A percentile compares a stretch with the other conserved stretches of the same genome.
phyloP scores from a whole-genome alignment of 1,140 invertebrate species.

The Sarcophaga peregrina region DNA sequence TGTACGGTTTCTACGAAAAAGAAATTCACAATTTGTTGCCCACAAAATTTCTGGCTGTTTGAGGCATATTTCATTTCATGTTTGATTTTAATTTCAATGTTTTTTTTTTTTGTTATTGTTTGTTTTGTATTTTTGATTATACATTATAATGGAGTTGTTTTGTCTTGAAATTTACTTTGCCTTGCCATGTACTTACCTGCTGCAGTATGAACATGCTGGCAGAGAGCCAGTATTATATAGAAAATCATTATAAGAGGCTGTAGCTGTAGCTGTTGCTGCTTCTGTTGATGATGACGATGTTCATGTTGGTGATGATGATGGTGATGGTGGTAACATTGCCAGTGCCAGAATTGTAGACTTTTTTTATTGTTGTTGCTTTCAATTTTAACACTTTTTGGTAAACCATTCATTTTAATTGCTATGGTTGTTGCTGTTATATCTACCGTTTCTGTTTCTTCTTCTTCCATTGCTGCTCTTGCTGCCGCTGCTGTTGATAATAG shows the following conservation, averaged over 20 bases:
- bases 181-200: slow-evolving; percentile 29
- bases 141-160: neutral
- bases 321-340: neutral
- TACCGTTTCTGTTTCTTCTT: neutral
- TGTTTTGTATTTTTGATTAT: neutral
- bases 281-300: neutral
- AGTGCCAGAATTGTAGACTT: slow-evolving; percentile 36
- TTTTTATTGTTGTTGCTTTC: slow-evolving; percentile 20
- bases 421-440: neutral
- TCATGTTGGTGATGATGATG: neutral
- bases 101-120: neutral
- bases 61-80: too few relatives aligned
- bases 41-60: neutral
- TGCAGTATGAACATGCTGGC: slow-evolving; percentile 25
- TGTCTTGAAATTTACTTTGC: neutral
- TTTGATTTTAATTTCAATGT: neutral
- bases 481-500: neutral
- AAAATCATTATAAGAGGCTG: neutral
- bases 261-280: neutral
- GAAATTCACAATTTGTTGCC: neutral
- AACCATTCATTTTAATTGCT: slow-evolving; percentile 30
- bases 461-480: too few relatives aligned
- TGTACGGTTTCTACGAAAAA: too few relatives aligned
- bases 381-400: slow-evolving; percentile 33
- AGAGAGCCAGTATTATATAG: slow-evolving; percentile 26